Evolutionary conservation across 1,140 invertebrate genomes (phyloP).

Genomic region (Lepidurus apus): DNA sequence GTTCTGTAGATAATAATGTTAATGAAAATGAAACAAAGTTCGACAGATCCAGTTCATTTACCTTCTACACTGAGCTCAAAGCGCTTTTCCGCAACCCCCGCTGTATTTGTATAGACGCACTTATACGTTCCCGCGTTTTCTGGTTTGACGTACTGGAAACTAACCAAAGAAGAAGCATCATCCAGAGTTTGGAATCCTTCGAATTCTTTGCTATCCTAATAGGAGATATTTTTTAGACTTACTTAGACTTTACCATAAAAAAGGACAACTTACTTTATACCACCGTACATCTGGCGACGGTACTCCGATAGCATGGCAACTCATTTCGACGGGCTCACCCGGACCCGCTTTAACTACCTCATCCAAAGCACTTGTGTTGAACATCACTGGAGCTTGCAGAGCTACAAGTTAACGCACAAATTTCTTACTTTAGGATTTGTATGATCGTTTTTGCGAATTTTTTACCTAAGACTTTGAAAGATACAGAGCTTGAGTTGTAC

Average conservation of each 20-base stretch:
- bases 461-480: constrained; percentile 22
- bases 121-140: constrained; percentile 12
- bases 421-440: background rate
- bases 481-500: constrained; percentile 10
- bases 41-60: constrained; percentile 42
- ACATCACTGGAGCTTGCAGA: background rate
- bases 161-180: constrained; percentile 27
- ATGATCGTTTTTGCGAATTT: background rate
- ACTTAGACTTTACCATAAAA: background rate
- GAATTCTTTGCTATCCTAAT: constrained; percentile 28
- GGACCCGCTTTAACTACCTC: constrained; percentile 28
- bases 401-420: constrained; percentile 2
- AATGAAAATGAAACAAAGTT: constrained; percentile 42
- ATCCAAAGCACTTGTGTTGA: constrained; percentile 9
- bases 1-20: constrained; percentile 42
- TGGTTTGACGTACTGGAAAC: constrained; percentile 32
- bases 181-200: background rate
- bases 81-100: constrained; percentile 22
- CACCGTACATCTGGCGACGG: constrained; percentile 42
- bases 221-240: background rate
- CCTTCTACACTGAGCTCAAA: constrained; percentile 27
- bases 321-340: constrained; percentile 12
- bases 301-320: constrained; percentile 40
- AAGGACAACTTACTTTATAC: constrained; percentile 40
- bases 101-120: background rate